A percentile compares a stretch with the other conserved stretches of the same genome.
Conservation (phyloP, 2,113 vertebrate genomes). For the Oenanthe oenanthe region DNA sequence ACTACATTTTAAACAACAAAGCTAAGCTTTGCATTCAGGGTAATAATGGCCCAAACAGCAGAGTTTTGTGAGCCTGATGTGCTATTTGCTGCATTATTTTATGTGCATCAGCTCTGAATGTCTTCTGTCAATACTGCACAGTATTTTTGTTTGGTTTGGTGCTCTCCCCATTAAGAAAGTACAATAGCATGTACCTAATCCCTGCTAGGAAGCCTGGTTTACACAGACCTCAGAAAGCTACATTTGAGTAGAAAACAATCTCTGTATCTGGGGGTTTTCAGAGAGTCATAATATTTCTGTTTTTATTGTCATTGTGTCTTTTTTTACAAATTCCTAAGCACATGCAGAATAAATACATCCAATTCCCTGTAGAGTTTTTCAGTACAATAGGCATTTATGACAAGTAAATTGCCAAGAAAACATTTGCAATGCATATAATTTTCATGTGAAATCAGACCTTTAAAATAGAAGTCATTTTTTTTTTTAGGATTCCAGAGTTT, state of each 20-base stretch:
- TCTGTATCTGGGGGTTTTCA: slow-evolving; percentile 21
- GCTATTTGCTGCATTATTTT: background rate
- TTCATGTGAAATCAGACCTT: slow-evolving; percentile 63
- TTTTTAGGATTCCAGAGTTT: slow-evolving; percentile 33
- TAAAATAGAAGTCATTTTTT: slow-evolving; percentile 35
- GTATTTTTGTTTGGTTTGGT: background rate
- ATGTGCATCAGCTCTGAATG: background rate
- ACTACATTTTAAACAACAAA: background rate
- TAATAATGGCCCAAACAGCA: background rate
- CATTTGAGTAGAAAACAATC: slow-evolving; percentile 38
- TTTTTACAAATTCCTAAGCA: slow-evolving; percentile 63
- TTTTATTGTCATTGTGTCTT: slow-evolving; percentile 61
- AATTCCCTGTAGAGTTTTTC: slow-evolving; percentile 22
- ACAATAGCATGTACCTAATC: background rate
- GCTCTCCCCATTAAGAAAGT: background rate
- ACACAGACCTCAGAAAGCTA: slow-evolving; percentile 22
- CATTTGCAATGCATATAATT: slow-evolving; percentile 68
- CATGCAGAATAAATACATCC: slow-evolving; percentile 44
- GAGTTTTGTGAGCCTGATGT: background rate
- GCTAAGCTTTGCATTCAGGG: background rate
- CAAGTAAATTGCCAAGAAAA: slow-evolving; percentile 73
- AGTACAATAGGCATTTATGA: slow-evolving; percentile 64
- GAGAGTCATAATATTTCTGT: slow-evolving; percentile 67
- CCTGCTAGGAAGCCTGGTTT: slow-evolving; percentile 36
- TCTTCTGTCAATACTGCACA: background rate